Percentiles rank a stretch among this genome's conserved stretches.
phyloP scores from a whole-genome alignment of 1,140 invertebrate species.

The Anadara kagoshimensis region DNA sequence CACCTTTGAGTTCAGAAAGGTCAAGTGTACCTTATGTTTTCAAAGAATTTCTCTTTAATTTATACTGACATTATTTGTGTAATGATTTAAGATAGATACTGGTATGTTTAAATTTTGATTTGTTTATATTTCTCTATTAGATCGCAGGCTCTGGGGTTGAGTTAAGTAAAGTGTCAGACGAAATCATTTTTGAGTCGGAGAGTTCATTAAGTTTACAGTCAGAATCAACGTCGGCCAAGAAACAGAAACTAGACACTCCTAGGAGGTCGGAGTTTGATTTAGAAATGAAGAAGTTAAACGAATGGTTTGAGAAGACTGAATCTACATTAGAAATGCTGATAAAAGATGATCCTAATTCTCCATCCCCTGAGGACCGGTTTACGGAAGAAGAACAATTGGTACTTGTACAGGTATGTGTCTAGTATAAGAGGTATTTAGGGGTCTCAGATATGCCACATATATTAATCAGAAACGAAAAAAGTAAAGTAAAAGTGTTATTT shows the following conservation, averaged over 20 bases:
- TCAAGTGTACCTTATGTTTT: too few relatives aligned
- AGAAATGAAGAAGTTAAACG: slow-evolving; percentile 75
- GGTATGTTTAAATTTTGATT: neutral
- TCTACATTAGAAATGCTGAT: slow-evolving; percentile 75
- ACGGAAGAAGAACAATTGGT: slow-evolving; percentile 79
- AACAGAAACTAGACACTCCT: slow-evolving; percentile 60
- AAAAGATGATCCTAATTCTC: slow-evolving; percentile 64
- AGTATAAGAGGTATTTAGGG: too few relatives aligned
- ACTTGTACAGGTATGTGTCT: slow-evolving; percentile 74
- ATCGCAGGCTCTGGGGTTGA: slow-evolving; percentile 68
- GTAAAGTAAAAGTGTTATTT: too few relatives aligned
- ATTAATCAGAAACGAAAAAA: too few relatives aligned
- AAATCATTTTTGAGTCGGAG: slow-evolving; percentile 48
- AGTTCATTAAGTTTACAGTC: slow-evolving; percentile 39
- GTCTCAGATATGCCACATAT: too few relatives aligned
- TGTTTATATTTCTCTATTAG: slow-evolving; percentile 43
- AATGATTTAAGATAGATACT: too few relatives aligned
- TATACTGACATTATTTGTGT: too few relatives aligned
- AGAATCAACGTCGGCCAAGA: slow-evolving; percentile 51
- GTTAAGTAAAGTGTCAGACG: slow-evolving; percentile 57
- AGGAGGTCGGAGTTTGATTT: slow-evolving; percentile 76
- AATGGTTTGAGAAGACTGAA: slow-evolving; percentile 79
- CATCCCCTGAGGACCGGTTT: slow-evolving; percentile 76
- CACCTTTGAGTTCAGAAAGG: too few relatives aligned
- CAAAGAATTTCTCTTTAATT: too few relatives aligned